Percentiles rank a stretch among this genome's conserved stretches.
These are phyloP conservation scores for Apis dorsata DNA, from an alignment of 1,140 invertebrate species.

Conservation along the genomic window DNA sequence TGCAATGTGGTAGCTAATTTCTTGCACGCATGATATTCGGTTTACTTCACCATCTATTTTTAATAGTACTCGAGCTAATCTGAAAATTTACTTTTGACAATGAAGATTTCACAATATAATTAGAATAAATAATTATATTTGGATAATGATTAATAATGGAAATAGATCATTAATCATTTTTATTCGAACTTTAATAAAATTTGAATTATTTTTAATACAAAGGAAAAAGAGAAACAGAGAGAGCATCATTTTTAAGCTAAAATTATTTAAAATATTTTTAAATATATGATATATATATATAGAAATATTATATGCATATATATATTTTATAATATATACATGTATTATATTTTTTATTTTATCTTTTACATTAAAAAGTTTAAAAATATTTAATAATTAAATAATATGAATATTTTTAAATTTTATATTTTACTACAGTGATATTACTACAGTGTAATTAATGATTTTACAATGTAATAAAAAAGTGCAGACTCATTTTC, in stretches of 20 bases:
- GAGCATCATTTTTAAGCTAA: too few species aligned
- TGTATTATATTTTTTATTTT: too few species aligned
- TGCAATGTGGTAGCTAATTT: slow-evolving; percentile 33
- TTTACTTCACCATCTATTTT: slow-evolving; percentile 47
- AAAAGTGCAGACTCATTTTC: background rate
- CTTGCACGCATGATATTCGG: slow-evolving; percentile 38
- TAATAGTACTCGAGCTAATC: slow-evolving; percentile 7
- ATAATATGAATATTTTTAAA: background rate
- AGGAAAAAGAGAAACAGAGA: too few species aligned
- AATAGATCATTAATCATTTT: too few species aligned
- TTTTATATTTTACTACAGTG: too few species aligned
- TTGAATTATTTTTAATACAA: too few species aligned
- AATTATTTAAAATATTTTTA: too few species aligned
- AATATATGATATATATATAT: too few species aligned
- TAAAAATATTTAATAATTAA: background rate
- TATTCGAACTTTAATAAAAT: too few species aligned
- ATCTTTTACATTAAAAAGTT: too few species aligned
- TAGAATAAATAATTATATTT: background rate
- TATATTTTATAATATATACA: too few species aligned
- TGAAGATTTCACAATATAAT: background rate
- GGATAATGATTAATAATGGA: background rate
- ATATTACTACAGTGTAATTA: background rate
- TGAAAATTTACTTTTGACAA: slow-evolving; percentile 24
- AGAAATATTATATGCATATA: too few species aligned
- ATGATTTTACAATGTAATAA: background rate